phyloP scores from a whole-genome alignment of 2,113 vertebrate genomes.

The Australoheros scitulus region DNA sequence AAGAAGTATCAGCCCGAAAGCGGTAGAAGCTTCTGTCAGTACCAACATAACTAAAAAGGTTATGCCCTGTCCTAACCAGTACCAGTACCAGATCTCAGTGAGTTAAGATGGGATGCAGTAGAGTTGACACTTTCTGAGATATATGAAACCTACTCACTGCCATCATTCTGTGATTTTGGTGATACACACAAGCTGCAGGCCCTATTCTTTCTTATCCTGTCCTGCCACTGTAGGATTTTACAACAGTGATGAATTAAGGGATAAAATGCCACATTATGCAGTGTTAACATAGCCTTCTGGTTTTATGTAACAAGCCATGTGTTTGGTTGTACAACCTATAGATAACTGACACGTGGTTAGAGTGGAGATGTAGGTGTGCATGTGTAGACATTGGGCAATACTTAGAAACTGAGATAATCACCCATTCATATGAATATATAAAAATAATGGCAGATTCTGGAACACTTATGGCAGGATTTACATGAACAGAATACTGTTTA shows the following conservation, averaged over 20 bases:
- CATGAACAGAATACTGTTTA: not conserved
- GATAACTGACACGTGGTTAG: not conserved
- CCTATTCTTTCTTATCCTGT: not conserved
- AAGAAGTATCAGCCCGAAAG: not conserved
- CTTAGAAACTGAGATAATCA: too few relatives aligned
- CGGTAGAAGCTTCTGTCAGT: not conserved
- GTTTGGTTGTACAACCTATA: not conserved
- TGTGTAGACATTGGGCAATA: too few relatives aligned
- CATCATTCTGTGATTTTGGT: too few relatives aligned
- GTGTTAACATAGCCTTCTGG: not conserved
- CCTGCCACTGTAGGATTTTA: not conserved
- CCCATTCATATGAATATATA: too few relatives aligned
- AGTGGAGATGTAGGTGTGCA: not conserved
- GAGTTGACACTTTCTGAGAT: not conserved
- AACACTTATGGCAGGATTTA: not conserved
- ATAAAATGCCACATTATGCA: not conserved
- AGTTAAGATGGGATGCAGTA: not conserved
- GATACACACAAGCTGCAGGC: too few relatives aligned
- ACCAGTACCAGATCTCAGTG: not conserved
- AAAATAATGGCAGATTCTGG: not conserved
- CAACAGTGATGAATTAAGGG: not conserved
- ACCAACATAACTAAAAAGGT: not conserved
- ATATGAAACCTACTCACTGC: not conserved
- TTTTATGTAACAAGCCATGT: constrained; percentile 13
- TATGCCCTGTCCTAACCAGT: not conserved